Base-by-base conservation (phyloP, 2,888 invertebrate genomes). In the Ganaspis brasiliensis region DNA sequence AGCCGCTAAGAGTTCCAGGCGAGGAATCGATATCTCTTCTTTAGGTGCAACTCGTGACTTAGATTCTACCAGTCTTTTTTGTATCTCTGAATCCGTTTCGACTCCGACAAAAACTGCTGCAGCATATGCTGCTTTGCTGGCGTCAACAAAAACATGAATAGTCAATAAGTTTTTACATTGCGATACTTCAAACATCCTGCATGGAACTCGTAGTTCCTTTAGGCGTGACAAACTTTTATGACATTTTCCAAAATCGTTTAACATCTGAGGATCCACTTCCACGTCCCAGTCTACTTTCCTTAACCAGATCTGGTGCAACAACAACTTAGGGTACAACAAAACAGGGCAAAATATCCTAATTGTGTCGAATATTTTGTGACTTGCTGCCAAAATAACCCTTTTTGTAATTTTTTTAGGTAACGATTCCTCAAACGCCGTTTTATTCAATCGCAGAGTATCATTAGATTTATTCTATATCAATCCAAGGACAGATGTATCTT, bases 1-100 rank as follows among this genome's bases (percentile, higher is more conserved):
- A 24, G 86, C 85, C 1, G 82, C 88, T 63, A 89, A 57, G 24
- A 89, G 73, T 80, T 90, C 88, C 16, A 89, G 71, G 14, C 87
- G 74, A 4, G 88, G 87, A 49, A 89, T 88, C 0, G 84, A 84
- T 1, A 55, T 55, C 9, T 80, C 72, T 67, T 85, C 85, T 6
- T 81, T 35, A 0, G 87, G 86, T 16, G 87, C 83, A n/a, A 89
- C 82, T 77, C 89, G 79, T 16, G 85, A 45, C 72, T 85, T 87
- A 3, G 87, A 86, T 37, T 77, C 72, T 1, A 87, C 16, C 14
- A 87, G 16, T 14, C 14, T 14, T 14, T 6, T n/a, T 9, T 52
- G 12, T n/a, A 10, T 16, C 6, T 21, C 31, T 49, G 24, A 24
- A 16, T 21, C 21, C 14, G 40, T 55, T 55, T 72, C 72, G 6